Conservation (phyloP, 2,113 vertebrate genomes). For the Mastomys natalensis region DNA sequence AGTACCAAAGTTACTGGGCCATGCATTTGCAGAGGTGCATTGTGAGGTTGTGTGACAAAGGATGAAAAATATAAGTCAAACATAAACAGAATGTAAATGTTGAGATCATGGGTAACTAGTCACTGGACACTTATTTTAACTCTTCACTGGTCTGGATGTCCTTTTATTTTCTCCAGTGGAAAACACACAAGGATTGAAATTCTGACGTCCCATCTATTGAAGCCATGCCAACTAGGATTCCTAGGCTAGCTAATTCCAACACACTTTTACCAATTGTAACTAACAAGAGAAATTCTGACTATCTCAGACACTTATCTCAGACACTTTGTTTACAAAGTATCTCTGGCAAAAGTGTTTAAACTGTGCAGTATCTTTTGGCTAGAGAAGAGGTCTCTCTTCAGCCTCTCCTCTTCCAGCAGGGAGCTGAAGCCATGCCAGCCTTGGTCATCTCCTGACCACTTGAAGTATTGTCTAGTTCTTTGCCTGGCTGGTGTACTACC, state of each 20-base stretch:
- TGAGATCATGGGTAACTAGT: not conserved
- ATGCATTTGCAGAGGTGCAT: not conserved
- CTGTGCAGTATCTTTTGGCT: too few species aligned
- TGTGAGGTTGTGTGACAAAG: not conserved
- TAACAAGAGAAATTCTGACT: not conserved
- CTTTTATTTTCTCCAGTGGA: not conserved
- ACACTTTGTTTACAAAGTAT: not conserved
- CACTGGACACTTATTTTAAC: not conserved
- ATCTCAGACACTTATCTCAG: not conserved
- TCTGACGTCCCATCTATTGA: not conserved
- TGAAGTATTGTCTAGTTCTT: not conserved
- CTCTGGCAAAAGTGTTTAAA: not conserved
- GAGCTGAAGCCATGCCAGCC: accelerated
- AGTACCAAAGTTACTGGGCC: not conserved
- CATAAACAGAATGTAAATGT: accelerated
- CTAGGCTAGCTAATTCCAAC: not conserved
- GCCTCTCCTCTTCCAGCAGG: accelerated
- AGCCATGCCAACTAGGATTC: too few species aligned
- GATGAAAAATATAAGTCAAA: not conserved
- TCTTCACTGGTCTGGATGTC: not conserved
- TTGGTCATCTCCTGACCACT: not conserved
- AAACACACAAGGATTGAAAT: not conserved
- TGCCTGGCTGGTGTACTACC: accelerated
- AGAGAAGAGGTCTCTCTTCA: accelerated
- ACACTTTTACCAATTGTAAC: not conserved